Conservation (phyloP, 2,113 vertebrate species). For the Dascyllus trimaculatus region DNA sequence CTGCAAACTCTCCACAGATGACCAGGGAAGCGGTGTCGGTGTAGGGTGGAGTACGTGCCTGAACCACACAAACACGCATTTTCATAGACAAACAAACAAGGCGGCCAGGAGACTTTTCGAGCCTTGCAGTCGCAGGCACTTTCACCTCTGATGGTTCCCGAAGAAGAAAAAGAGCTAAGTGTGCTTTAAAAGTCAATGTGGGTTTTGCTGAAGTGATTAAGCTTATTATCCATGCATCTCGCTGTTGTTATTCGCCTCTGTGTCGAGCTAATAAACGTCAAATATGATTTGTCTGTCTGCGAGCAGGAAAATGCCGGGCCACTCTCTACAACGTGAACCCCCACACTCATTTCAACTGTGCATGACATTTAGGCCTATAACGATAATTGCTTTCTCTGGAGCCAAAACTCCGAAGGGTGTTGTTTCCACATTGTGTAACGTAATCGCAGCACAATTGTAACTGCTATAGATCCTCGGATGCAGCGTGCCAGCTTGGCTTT, state of each 20-base stretch:
- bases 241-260: conserved; percentile 30
- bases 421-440: conserved; percentile 48
- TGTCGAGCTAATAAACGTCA: conserved; percentile 59
- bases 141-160: conserved; percentile 15
- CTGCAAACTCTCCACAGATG: conserved; percentile 25
- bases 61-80: conserved; percentile 29
- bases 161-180: conserved; percentile 33
- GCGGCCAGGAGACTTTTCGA: conserved; percentile 14
- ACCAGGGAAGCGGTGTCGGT: conserved; percentile 3
- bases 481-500: conserved; percentile 53
- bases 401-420: conserved; percentile 58
- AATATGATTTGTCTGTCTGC: conserved; percentile 55
- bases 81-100: conserved; percentile 44
- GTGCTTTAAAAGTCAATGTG: conserved; percentile 45
- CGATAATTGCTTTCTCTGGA: conserved; percentile 59
- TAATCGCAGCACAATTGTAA: conserved; percentile 50
- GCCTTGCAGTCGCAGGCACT: neutral
- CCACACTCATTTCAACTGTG: conserved; percentile 52
- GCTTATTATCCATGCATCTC: conserved; percentile 49
- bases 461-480: conserved; percentile 30
- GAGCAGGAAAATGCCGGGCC: conserved; percentile 14
- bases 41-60: neutral
- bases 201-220: conserved; percentile 49
- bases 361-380: conserved; percentile 66
- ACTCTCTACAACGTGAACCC: conserved; percentile 22